Base-by-base conservation (phyloP, 2,113 vertebrate genomes). In the Geococcyx californianus region DNA sequence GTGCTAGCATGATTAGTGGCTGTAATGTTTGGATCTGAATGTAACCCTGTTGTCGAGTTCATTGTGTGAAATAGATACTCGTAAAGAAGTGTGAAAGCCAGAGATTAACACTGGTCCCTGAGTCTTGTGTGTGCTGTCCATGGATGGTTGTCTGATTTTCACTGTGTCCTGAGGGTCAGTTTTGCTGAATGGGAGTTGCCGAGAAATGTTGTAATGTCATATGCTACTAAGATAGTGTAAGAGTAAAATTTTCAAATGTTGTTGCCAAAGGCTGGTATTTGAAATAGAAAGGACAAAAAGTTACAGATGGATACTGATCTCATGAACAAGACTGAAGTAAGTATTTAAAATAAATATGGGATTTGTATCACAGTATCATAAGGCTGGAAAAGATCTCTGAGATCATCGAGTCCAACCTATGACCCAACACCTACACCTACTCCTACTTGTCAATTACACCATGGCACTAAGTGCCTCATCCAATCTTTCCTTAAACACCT, bases 321-420 rank as follows among this genome's bases (percentile, higher is more conserved):
- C 25, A 38, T 6, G 10, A 80, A 34, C 26, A 66, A 45, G 15
- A 56, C n/a, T 84, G 13, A 69, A 82, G 7, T 45, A 84, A 80
- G 34, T 76, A 49, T 42, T 87, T 85, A 15, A 63, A 83, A 67
- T 64, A 56, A 79, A 36, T 24, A 20, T 0, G 0, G 0, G 2
- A 21, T 82, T 90, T 69, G 1, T 75, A n/a, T n/a, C n/a, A n/a
- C n/a, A n/a, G n/a, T n/a, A n/a, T n/a, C n/a, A n/a, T n/a, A n/a
- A n/a, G n/a, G n/a, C n/a, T n/a, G n/a, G n/a, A n/a, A n/a, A n/a
- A n/a, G n/a, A n/a, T n/a, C n/a, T n/a, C n/a, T n/a, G n/a, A n/a
- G n/a, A n/a, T n/a, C n/a, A n/a, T n/a, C n/a, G n/a, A n/a, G n/a
- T n/a, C n/a, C n/a, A n/a, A n/a, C n/a, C n/a, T n/a, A n/a, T n/a